These are phyloP conservation scores for Ranitomeya variabilis DNA, from an alignment of 2,113 vertebrate species.

Conservation along the genomic window DNA sequence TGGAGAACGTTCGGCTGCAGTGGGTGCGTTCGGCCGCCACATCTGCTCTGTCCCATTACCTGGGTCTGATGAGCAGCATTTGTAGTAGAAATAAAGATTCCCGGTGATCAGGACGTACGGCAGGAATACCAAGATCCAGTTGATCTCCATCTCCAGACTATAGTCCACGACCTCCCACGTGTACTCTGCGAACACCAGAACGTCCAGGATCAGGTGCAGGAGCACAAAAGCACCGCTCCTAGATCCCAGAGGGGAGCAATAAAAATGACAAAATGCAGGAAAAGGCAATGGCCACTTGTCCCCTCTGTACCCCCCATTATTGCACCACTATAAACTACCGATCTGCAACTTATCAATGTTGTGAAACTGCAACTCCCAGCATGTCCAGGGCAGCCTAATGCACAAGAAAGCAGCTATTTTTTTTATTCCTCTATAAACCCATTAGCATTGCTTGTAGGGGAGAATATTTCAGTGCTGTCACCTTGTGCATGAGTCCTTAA, in stretches of 20 bases:
- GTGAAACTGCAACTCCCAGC: too few relatives aligned
- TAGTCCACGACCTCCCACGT: constrained; percentile 85
- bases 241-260: constrained; percentile 18
- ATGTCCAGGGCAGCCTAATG: too few relatives aligned
- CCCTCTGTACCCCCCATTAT: too few relatives aligned
- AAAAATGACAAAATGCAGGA: not conserved
- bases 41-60: constrained; percentile 70
- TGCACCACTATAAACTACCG: too few relatives aligned
- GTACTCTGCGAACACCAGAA: constrained; percentile 83
- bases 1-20: too few relatives aligned
- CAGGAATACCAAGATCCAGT: constrained; percentile 72
- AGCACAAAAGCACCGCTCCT: constrained; percentile 83
- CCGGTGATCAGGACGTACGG: constrained; percentile 83
- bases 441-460: too few relatives aligned
- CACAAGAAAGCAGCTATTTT: too few relatives aligned
- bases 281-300: not conserved
- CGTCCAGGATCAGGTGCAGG: constrained; percentile 84
- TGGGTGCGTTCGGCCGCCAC: too few relatives aligned
- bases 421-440: too few relatives aligned
- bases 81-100: constrained; percentile 79
- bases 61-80: constrained; percentile 82
- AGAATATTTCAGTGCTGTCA: too few relatives aligned
- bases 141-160: constrained; percentile 85
- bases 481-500: too few relatives aligned
- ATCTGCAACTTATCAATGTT: too few relatives aligned